A percentile compares a stretch with the other conserved stretches of the same genome.
These are phyloP conservation scores for Tetropium fuscum DNA, from an alignment of 2,888 invertebrate species.

Conservation along the genomic window DNA sequence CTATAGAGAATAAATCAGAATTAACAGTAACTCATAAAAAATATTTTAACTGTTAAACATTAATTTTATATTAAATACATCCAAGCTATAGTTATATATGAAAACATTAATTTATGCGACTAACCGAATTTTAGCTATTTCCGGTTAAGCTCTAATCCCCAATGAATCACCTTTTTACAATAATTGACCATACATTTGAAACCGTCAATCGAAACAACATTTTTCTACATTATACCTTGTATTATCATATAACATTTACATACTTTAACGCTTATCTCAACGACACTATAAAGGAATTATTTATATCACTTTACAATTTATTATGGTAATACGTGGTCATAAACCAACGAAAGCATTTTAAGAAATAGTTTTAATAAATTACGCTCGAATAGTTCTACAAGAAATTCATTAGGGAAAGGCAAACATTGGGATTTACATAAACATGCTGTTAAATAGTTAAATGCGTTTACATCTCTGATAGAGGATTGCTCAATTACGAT, in stretches of 20 bases:
- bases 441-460: slow-evolving; percentile 9
- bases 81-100: no score
- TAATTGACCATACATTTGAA: not conserved
- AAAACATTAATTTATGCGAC: no score
- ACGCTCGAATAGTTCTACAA: slow-evolving; percentile 6
- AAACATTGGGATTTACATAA: slow-evolving; percentile 8
- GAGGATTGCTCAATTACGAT: slow-evolving; percentile 9
- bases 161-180: not conserved
- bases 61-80: no score
- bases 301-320: slow-evolving; percentile 2
- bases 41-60: no score
- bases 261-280: slow-evolving; percentile 7
- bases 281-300: not conserved
- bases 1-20: no score
- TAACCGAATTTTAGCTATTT: slow-evolving; percentile 1
- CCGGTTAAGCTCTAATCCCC: not conserved
- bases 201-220: not conserved
- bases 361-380: slow-evolving; percentile 19
- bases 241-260: slow-evolving; percentile 11
- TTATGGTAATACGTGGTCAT: slow-evolving; percentile 7
- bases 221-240: slow-evolving; percentile 6
- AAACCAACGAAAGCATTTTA: not conserved
- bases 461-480: slow-evolving; percentile 6
- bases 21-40: no score
- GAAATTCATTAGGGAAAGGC: slow-evolving; percentile 18